phyloP scores from a whole-genome alignment of 2,113 vertebrate species.

The Propithecus coquereli region DNA sequence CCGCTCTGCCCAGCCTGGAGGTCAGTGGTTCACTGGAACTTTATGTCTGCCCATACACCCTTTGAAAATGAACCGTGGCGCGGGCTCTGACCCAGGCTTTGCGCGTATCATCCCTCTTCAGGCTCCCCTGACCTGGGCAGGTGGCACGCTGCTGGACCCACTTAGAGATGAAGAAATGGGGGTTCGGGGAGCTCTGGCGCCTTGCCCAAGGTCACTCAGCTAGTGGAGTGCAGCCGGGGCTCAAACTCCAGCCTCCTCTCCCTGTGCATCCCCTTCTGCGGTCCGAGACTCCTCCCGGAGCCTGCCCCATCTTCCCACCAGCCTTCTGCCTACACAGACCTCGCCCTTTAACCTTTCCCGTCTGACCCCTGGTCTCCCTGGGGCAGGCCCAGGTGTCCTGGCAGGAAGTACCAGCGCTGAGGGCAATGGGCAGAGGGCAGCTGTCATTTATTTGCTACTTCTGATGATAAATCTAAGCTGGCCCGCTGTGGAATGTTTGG shows the following conservation, averaged over 20 bases:
- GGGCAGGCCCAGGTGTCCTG: not conserved
- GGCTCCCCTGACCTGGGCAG: not conserved
- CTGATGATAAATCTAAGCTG: too few species aligned
- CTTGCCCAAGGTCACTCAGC: not conserved
- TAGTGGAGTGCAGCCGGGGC: not conserved
- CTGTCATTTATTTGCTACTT: not conserved
- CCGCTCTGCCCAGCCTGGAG: not conserved
- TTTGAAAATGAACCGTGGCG: not conserved
- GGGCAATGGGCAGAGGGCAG: not conserved
- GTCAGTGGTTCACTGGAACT: not conserved
- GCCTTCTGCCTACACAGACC: not conserved
- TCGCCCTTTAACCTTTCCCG: not conserved
- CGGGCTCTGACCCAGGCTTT: rapidly evolving
- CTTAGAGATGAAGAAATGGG: not conserved
- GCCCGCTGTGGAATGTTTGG: not conserved
- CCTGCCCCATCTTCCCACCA: not conserved
- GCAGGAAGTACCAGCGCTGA: not conserved
- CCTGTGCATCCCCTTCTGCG: not conserved
- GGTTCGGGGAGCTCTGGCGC: too few species aligned
- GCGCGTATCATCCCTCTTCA: rapidly evolving
- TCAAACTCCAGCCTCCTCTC: not conserved
- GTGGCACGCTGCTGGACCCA: rapidly evolving
- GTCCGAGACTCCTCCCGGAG: too few species aligned
- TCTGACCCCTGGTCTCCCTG: not conserved
- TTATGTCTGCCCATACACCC: not conserved